Base-by-base conservation (phyloP, 2,113 vertebrate genomes). In the Aegithalos caudatus region DNA sequence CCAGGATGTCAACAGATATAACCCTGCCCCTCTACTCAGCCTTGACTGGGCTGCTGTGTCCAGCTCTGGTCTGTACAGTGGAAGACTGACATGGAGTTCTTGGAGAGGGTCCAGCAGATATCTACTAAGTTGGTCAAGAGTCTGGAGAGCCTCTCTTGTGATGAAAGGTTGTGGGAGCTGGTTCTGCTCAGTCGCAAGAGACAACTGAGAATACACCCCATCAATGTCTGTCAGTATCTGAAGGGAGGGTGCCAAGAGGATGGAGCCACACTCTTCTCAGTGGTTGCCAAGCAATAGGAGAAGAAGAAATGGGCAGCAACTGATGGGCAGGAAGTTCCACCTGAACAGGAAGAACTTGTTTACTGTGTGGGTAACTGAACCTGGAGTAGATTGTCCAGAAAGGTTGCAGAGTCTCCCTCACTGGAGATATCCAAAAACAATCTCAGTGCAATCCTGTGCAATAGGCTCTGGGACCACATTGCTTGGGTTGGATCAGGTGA, bases 71-170 rank as follows among this genome's bases (percentile, higher is more conserved):
- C 16, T 45, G 3, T 12, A 5, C 3, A 60, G 60, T 6, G 7
- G 13, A 51, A 38, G 33, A n/a, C 19, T 38, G 12, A 51, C 16
- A 17, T 7, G 28, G 15, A 80, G 21, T 31, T 56, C 35, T 24
- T 72, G 35, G 21, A 66, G 11, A 5, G 6, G 23, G 13, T 38
- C 38, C 28, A 60, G 19, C 0, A 0, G 20, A 60, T 28, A 12
- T 11, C 2, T 24, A 14, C 15, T 20, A 58, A 66, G 23, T 2
- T 45, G 23, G 10, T 25, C 19, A 66, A 31, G 40, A 44, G 9
- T 24, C 28, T 53, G 24, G 16, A 74, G 19, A n/a, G 53, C 4
- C 16, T 38, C 19, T 51, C 11, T 37, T 38, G 21, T 1, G 19
- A 53, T 7, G 38, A 66, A n/a, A 45, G 7, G 12, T 12, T 38